phyloP scores from a whole-genome alignment of 2,888 invertebrate genomes.

The Diadegma fenestrale region DNA sequence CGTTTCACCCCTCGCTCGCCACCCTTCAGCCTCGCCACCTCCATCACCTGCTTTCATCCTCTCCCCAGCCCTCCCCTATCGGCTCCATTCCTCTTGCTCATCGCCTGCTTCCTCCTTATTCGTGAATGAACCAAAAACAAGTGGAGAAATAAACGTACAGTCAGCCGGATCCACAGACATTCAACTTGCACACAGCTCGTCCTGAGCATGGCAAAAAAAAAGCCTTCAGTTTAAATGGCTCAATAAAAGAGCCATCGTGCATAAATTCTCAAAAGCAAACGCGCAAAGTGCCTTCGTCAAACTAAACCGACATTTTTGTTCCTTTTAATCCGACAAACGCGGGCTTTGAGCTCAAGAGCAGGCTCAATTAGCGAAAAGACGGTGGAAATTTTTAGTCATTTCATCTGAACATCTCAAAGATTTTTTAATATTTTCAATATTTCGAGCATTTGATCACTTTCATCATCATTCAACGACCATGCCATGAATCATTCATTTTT shows the following conservation, averaged over 20 bases:
- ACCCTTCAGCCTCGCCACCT: conserved; percentile 22
- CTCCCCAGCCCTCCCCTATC: conserved; percentile 26
- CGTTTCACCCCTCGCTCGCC: conserved; percentile 33
- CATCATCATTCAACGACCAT: no score
- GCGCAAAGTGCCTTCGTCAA: background rate
- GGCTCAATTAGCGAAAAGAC: no score
- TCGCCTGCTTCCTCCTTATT: conserved; percentile 22
- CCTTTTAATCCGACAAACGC: background rate
- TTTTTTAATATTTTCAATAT: background rate
- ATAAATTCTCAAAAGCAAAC: background rate
- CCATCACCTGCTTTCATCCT: conserved; percentile 15
- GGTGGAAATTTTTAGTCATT: background rate
- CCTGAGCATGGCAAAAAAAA: background rate
- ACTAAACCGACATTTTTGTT: conserved; percentile 2
- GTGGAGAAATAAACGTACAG: conserved; percentile 55
- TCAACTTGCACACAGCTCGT: background rate
- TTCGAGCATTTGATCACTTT: background rate
- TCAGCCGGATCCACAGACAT: conserved; percentile 36
- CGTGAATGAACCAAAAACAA: conserved; percentile 56
- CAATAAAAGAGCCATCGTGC: background rate
- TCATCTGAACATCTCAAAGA: background rate
- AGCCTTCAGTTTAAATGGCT: background rate
- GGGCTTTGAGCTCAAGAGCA: background rate
- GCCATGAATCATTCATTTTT: no score
- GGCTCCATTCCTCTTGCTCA: conserved; percentile 7